Evolutionary conservation across 2,888 invertebrate genomes (phyloP).

Genomic region (Hydroisotoma schaefferi): DNA sequence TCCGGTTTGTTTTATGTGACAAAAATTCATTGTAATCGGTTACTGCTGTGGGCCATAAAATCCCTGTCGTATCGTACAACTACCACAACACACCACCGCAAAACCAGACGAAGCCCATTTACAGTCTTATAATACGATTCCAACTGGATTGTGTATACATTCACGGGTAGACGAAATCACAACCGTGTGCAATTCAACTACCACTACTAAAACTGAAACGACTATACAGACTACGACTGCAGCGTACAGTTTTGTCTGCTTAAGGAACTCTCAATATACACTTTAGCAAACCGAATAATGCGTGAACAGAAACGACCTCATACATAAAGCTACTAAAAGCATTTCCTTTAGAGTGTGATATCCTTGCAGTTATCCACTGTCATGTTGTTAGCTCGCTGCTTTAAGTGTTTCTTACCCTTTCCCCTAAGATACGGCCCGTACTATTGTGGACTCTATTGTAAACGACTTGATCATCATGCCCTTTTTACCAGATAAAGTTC

Average conservation of each 20-base stretch:
- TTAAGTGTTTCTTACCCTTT: no score
- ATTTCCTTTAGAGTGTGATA: constrained; percentile 2
- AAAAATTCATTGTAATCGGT: constrained; percentile 49
- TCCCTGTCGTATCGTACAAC: constrained; percentile 37
- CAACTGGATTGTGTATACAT: no score
- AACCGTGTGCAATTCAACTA: background rate
- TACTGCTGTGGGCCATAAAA: constrained; percentile 48
- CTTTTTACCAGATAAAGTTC: no score
- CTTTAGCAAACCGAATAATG: constrained; percentile 28
- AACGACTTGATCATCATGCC: no score
- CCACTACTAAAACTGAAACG: background rate
- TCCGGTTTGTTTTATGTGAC: constrained; percentile 46
- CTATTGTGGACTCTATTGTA: no score
- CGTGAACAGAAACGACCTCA: constrained; percentile 37
- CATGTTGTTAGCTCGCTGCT: background rate
- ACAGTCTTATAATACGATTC: no score
- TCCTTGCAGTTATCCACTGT: no score
- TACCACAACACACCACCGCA: background rate
- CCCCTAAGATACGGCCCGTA: no score
- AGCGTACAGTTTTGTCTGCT: no score
- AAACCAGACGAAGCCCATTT: no score
- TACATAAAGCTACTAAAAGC: constrained; percentile 12
- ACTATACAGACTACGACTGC: background rate
- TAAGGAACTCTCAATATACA: constrained; percentile 5
- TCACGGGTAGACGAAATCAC: constrained; percentile 3